Percentiles rank a stretch among this genome's conserved stretches.
Conservation (phyloP, 2,113 vertebrate species). For the Sturnira hondurensis region DNA sequence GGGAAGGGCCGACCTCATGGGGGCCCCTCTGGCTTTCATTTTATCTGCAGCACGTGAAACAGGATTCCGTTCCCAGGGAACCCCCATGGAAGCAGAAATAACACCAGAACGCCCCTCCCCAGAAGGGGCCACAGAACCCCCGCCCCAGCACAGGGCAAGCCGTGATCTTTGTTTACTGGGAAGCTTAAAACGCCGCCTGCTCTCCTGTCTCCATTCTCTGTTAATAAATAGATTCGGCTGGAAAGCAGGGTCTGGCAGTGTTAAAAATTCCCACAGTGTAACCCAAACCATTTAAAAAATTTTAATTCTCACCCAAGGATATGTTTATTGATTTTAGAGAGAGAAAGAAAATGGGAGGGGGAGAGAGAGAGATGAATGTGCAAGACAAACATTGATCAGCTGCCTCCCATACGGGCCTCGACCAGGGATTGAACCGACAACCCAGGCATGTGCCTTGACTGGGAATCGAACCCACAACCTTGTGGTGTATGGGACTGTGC, state of each 20-base stretch:
- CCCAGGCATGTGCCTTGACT: no score
- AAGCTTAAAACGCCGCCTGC: not conserved
- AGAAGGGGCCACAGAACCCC: not conserved
- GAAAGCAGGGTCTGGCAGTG: not conserved
- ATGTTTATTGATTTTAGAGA: no score
- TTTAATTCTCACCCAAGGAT: no score
- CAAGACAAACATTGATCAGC: no score
- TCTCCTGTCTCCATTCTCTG: not conserved
- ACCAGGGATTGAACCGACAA: no score
- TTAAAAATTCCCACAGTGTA: not conserved
- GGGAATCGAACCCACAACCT: no score
- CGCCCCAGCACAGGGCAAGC: not conserved
- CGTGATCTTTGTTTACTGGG: not conserved
- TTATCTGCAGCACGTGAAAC: not conserved
- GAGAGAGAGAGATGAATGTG: no score
- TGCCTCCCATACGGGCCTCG: no score
- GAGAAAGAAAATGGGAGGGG: no score
- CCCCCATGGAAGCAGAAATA: conserved; percentile 17
- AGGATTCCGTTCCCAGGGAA: conserved; percentile 44
- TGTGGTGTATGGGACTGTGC: no score
- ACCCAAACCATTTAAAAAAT: not conserved
- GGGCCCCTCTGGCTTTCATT: conserved; percentile 27
- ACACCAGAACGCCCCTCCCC: not conserved
- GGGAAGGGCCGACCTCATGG: not conserved
- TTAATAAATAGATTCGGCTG: not conserved